Conservation (phyloP, 2,113 vertebrate genomes). For the Microtus pennsylvanicus region DNA sequence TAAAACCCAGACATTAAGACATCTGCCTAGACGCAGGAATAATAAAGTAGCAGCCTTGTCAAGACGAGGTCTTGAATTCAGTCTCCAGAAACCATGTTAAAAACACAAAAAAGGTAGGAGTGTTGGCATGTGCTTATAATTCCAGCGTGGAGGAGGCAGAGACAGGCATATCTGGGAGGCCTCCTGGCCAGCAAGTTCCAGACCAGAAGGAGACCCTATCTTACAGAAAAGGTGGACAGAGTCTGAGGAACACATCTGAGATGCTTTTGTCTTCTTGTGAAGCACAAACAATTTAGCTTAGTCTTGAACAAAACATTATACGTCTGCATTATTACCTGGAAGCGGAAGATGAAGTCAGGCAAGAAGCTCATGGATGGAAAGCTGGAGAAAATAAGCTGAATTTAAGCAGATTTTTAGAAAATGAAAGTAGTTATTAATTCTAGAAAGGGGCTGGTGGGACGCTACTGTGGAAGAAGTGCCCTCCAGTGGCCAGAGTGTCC, state of each 20-base stretch:
- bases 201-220: background rate
- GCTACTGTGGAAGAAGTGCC: background rate
- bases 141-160: background rate
- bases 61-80: no score
- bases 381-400: background rate
- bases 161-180: no score
- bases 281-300: background rate
- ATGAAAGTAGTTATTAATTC: slow-evolving; percentile 4
- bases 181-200: background rate
- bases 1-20: background rate
- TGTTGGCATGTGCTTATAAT: background rate
- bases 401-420: slow-evolving; percentile 44
- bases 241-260: background rate
- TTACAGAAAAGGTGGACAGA: background rate
- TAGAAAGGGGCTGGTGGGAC: background rate
- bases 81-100: background rate
- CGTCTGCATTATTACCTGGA: background rate
- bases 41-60: no score
- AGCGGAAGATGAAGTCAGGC: background rate
- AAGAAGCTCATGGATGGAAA: background rate
- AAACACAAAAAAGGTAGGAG: background rate
- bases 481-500: background rate
- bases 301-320: background rate
- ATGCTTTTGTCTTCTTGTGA: background rate
- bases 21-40: background rate